These are phyloP conservation scores for Tipula helvola DNA, from an alignment of 2,888 invertebrate genomes.

Conservation along the genomic window DNA sequence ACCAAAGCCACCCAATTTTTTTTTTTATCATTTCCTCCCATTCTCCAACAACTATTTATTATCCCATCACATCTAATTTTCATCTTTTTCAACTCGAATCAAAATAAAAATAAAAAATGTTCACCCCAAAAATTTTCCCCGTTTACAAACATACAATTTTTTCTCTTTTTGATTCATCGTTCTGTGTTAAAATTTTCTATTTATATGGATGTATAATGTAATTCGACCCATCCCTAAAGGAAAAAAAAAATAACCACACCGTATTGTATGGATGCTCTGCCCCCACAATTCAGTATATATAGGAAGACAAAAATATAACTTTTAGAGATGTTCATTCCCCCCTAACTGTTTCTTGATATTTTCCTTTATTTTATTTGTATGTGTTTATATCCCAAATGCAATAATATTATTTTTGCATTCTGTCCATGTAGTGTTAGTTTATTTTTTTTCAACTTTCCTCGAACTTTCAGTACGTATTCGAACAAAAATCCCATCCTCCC, in stretches of 20 bases:
- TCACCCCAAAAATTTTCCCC: not conserved
- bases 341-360: not conserved
- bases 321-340: not conserved
- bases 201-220: not conserved
- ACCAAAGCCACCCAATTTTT: not conserved
- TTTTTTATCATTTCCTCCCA: not conserved
- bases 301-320: not conserved
- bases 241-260: not conserved
- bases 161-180: not conserved
- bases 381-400: not conserved
- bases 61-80: constrained; percentile 4
- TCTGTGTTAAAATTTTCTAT: not conserved
- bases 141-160: not conserved
- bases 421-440: not conserved
- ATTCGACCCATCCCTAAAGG: not conserved
- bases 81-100: not conserved
- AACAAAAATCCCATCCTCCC: not conserved
- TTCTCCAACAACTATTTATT: not conserved
- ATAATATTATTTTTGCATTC: not conserved
- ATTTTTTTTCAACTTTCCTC: not conserved
- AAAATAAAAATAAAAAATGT: not conserved
- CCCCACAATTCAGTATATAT: not conserved
- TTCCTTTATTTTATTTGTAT: not conserved
- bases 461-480: not conserved
- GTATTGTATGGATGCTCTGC: not conserved